Evolutionary conservation across 1,140 invertebrate species (phyloP).

Genomic region (Monochamus saltuarius): DNA sequence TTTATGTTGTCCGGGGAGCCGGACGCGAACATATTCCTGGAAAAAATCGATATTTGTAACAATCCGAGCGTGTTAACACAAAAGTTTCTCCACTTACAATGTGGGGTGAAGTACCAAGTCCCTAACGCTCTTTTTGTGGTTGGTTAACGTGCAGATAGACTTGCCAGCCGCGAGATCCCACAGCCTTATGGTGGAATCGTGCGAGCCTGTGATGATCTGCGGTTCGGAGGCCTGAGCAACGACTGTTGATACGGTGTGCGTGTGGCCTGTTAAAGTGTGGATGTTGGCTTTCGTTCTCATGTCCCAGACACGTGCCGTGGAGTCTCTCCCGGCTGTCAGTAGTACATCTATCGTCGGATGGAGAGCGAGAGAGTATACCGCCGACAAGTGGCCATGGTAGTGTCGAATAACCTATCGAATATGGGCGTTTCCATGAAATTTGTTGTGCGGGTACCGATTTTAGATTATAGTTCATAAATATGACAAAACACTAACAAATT

Average conservation of each 20-base stretch:
- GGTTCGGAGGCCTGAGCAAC: constrained; percentile 91
- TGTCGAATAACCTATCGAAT: constrained; percentile 82
- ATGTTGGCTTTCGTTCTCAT: constrained; percentile 99
- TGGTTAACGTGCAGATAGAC: constrained; percentile 92
- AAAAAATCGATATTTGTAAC: constrained; percentile 22
- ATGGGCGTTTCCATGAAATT: neutral
- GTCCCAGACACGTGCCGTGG: constrained; percentile 96
- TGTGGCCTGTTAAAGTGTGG: constrained; percentile 94
- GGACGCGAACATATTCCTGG: constrained; percentile 92
- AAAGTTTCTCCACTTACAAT: constrained; percentile 58
- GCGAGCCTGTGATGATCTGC: constrained; percentile 81
- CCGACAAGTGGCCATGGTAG: constrained; percentile 98
- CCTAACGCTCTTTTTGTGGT: constrained; percentile 98
- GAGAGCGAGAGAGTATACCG: constrained; percentile 90
- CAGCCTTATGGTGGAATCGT: constrained; percentile 84
- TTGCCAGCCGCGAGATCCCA: constrained; percentile 98
- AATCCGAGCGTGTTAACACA: too few relatives aligned
- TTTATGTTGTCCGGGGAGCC: constrained; percentile 99
- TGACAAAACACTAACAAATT: neutral
- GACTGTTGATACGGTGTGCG: constrained; percentile 95
- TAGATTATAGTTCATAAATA: neutral
- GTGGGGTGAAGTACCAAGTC: constrained; percentile 89
- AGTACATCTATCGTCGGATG: constrained; percentile 97
- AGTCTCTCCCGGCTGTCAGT: constrained; percentile 91
- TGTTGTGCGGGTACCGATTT: neutral